A percentile compares a stretch with the other conserved stretches of the same genome.
These are phyloP conservation scores for Palythoa heliodiscus DNA, from an alignment of 92 coral and sea anemone species.

Conservation along the genomic window DNA sequence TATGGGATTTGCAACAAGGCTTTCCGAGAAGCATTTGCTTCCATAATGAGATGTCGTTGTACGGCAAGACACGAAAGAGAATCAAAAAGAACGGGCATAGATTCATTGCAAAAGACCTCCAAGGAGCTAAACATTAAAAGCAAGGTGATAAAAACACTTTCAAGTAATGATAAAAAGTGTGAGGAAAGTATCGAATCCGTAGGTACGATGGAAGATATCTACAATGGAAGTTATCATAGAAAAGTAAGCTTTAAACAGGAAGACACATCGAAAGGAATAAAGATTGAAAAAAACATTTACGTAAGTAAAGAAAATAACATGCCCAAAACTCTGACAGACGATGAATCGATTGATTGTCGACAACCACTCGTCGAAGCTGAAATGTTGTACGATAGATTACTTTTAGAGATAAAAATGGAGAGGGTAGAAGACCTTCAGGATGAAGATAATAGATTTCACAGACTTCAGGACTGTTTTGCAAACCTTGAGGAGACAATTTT, in stretches of 20 bases:
- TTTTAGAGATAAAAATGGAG: constrained; percentile 29
- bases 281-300: neutral
- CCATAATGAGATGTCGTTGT: constrained; percentile 67
- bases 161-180: neutral
- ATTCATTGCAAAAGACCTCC: neutral
- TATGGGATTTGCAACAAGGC: constrained; percentile 83
- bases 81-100: neutral
- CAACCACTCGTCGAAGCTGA: constrained; percentile 15
- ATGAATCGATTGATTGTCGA: neutral
- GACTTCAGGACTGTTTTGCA: constrained; percentile 22
- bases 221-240: neutral
- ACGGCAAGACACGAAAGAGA: constrained; percentile 66
- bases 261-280: neutral
- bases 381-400: constrained; percentile 14
- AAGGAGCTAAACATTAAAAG: neutral
- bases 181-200: neutral
- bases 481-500: constrained; percentile 14
- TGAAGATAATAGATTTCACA: neutral
- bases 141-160: neutral
- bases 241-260: constrained; percentile 10
- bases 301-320: neutral
- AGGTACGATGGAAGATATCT: no score
- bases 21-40: constrained; percentile 70
- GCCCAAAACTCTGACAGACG: neutral
- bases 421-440: constrained; percentile 20